phyloP scores from a whole-genome alignment of 1,140 invertebrate genomes.

The Drosophila auraria region DNA sequence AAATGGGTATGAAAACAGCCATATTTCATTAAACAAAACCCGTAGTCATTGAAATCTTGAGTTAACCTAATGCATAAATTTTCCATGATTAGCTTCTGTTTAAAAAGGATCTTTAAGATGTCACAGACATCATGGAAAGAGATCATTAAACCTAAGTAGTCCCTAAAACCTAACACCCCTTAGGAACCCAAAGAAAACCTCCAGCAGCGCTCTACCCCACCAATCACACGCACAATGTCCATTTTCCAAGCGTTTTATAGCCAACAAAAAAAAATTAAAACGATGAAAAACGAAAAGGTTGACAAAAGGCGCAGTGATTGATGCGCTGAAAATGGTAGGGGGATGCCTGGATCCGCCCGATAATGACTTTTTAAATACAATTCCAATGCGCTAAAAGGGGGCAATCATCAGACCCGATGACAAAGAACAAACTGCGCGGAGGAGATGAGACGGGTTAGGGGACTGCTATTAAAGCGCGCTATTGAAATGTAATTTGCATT shows the following conservation, averaged over 20 bases:
- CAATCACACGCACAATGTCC: slow-evolving; percentile 30
- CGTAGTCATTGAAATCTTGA: no score
- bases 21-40: not conserved
- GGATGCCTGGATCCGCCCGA: slow-evolving; percentile 36
- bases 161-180: slow-evolving; percentile 3
- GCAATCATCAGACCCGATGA: slow-evolving; percentile 57
- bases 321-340: slow-evolving; percentile 37
- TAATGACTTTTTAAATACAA: slow-evolving; percentile 82
- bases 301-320: slow-evolving; percentile 56
- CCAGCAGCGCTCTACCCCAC: slow-evolving; percentile 16
- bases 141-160: slow-evolving; percentile 1
- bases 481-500: slow-evolving; percentile 82
- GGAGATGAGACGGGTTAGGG: slow-evolving; percentile 44
- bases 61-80: not conserved
- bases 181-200: slow-evolving; percentile 3
- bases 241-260: slow-evolving; percentile 41
- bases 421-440: slow-evolving; percentile 47
- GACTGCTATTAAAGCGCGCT: slow-evolving; percentile 50
- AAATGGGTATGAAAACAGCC: no score
- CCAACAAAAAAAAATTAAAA: not conserved
- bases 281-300: slow-evolving; percentile 28
- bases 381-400: slow-evolving; percentile 77
- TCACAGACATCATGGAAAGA: not conserved
- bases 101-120: not conserved
- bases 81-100: slow-evolving; percentile 2